Percentiles rank a stretch among this genome's conserved stretches.
Conservation (phyloP, 1,140 invertebrate species). For the Cheumatopsyche charites region DNA sequence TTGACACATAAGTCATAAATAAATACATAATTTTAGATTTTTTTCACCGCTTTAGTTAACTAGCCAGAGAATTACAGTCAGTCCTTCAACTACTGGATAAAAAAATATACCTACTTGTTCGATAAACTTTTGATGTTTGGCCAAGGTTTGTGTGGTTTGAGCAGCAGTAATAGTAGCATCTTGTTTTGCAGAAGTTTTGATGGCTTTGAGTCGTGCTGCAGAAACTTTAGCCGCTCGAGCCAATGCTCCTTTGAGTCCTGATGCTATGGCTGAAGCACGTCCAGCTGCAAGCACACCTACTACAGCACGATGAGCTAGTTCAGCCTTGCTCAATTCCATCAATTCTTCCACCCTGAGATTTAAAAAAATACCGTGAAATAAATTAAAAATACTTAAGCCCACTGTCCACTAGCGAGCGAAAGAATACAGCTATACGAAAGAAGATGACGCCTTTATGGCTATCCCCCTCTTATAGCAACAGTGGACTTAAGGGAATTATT, state of each 20-base stretch:
- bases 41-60: too few species aligned
- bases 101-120: slow-evolving; percentile 34
- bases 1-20: background rate
- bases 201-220: slow-evolving; percentile 15
- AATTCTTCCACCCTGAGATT: slow-evolving; percentile 45
- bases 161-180: slow-evolving; percentile 32
- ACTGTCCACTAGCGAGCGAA: too few species aligned
- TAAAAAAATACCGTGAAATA: background rate
- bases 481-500: too few species aligned
- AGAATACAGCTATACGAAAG: too few species aligned
- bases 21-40: too few species aligned
- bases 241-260: slow-evolving; percentile 35
- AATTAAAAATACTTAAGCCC: too few species aligned
- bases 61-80: too few species aligned
- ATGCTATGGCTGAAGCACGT: slow-evolving; percentile 34
- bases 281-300: slow-evolving; percentile 42
- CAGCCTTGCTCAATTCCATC: slow-evolving; percentile 46
- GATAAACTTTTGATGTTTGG: slow-evolving; percentile 46
- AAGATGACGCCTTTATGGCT: too few species aligned
- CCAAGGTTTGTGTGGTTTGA: slow-evolving; percentile 35
- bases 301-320: slow-evolving; percentile 44
- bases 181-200: slow-evolving; percentile 32
- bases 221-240: slow-evolving; percentile 32
- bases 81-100: too few species aligned
- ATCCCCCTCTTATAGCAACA: too few species aligned